Conservation (phyloP, 1,140 invertebrate species). For the Scaptomyza graminum region DNA sequence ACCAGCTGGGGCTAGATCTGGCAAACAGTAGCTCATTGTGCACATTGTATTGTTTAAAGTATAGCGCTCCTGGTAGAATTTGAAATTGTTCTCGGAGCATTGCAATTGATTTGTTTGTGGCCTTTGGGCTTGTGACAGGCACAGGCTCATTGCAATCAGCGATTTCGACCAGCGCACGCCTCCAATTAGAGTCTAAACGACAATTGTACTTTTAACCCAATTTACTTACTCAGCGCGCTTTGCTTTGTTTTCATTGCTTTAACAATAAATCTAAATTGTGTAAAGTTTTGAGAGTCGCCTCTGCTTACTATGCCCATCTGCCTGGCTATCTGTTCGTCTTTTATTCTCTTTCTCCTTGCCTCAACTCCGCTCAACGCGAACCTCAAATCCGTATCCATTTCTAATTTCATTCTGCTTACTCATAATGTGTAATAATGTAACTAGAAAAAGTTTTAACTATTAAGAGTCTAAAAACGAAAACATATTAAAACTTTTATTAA, state of each 20-base stretch:
- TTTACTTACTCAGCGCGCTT: conserved; percentile 62
- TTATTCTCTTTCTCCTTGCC: background rate
- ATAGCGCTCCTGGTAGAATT: background rate
- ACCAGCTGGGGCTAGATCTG: conserved; percentile 22
- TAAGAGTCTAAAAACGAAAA: no score
- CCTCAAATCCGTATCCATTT: conserved; percentile 1
- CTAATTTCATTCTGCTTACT: background rate
- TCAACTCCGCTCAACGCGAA: conserved; percentile 18
- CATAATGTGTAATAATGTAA: no score
- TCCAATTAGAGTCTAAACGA: conserved; percentile 80
- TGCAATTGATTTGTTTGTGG: conserved; percentile 77
- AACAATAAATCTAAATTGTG: conserved; percentile 78
- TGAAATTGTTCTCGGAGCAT: conserved; percentile 17
- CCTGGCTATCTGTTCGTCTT: conserved; percentile 4
- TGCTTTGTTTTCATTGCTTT: conserved; percentile 57
- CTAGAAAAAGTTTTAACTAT: no score
- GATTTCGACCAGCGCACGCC: conserved; percentile 66
- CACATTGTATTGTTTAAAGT: conserved; percentile 45
- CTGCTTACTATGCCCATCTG: conserved; percentile 9
- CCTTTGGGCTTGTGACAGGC: conserved; percentile 74
- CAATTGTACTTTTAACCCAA: conserved; percentile 82
- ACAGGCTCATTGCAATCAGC: conserved; percentile 72
- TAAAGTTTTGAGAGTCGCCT: conserved; percentile 48
- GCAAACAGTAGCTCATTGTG: conserved; percentile 66
- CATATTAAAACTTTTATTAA: no score